Percentiles rank a stretch among this genome's conserved stretches.
phyloP scores from a whole-genome alignment of 2,888 invertebrate genomes.

The Argyresthia albistria region DNA sequence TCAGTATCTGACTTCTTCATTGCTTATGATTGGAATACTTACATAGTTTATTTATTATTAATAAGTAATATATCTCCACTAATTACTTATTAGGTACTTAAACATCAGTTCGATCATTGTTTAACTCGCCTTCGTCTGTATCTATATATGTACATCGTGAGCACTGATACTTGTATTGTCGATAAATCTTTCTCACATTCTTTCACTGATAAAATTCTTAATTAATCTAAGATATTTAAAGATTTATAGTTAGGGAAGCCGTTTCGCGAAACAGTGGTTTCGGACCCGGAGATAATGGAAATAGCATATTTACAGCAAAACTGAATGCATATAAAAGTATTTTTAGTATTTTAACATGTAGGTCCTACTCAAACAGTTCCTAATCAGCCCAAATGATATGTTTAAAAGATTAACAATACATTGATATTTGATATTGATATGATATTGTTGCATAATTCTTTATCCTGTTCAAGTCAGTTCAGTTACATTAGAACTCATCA shows the following conservation, averaged over 20 bases:
- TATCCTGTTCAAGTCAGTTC: constrained; percentile 4
- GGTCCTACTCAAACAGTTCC: too few relatives aligned
- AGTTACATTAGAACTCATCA: background rate
- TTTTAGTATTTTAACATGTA: too few relatives aligned
- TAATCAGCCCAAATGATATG: constrained; percentile 4
- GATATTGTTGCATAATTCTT: background rate
- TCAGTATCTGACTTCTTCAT: constrained; percentile 4
- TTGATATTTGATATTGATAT: background rate
- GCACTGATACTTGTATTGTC: constrained; percentile 56
- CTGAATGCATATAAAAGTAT: too few relatives aligned
- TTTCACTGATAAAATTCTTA: background rate
- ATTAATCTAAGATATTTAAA: background rate
- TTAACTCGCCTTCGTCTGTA: background rate
- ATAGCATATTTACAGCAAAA: constrained; percentile 37
- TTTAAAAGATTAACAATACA: background rate
- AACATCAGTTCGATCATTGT: constrained; percentile 33
- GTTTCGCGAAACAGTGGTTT: constrained; percentile 10
- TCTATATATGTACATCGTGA: constrained; percentile 49
- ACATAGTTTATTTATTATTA: too few relatives aligned
- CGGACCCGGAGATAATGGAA: constrained; percentile 25
- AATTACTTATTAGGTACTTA: too few relatives aligned
- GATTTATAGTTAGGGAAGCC: too few relatives aligned
- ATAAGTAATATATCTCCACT: too few relatives aligned
- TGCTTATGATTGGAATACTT: constrained; percentile 2
- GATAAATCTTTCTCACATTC: constrained; percentile 31